phyloP scores from a whole-genome alignment of 2,113 vertebrate species.

The Actenoides lindsayi region DNA sequence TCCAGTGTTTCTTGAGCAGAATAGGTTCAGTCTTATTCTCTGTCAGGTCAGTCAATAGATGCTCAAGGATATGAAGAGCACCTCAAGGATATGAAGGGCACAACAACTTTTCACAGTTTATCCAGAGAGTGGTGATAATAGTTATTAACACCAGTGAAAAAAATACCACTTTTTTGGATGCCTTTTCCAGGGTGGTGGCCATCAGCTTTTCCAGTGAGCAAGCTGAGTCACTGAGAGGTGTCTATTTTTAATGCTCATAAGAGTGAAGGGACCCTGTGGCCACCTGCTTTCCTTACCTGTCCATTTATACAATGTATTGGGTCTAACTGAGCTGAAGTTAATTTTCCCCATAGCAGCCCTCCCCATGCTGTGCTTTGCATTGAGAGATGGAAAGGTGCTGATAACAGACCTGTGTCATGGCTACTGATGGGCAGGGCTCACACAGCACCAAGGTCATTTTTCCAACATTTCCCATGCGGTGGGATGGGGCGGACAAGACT shows the following conservation, averaged over 20 bases:
- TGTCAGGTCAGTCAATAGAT: neutral
- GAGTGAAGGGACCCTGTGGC: neutral
- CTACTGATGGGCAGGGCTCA: too few relatives aligned
- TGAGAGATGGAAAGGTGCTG: too few relatives aligned
- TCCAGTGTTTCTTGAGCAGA: neutral
- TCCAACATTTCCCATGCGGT: too few relatives aligned
- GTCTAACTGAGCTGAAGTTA: too few relatives aligned
- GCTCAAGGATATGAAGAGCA: neutral
- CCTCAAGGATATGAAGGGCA: neutral
- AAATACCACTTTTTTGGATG: neutral
- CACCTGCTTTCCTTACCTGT: fast-evolving
- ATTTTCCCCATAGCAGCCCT: too few relatives aligned
- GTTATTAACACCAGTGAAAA: neutral
- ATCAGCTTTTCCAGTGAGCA: neutral
- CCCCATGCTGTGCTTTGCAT: too few relatives aligned
- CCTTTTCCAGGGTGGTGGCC: neutral
- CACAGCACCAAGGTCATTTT: too few relatives aligned
- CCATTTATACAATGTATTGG: neutral
- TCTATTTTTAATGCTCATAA: neutral
- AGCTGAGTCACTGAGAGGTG: neutral
- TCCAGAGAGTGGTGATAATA: neutral
- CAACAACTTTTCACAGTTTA: neutral
- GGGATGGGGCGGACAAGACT: too few relatives aligned
- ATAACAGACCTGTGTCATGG: too few relatives aligned
- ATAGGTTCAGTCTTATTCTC: neutral